phyloP scores from a whole-genome alignment of 2,797 vertebrate species.

The Miichthys miiuy region DNA sequence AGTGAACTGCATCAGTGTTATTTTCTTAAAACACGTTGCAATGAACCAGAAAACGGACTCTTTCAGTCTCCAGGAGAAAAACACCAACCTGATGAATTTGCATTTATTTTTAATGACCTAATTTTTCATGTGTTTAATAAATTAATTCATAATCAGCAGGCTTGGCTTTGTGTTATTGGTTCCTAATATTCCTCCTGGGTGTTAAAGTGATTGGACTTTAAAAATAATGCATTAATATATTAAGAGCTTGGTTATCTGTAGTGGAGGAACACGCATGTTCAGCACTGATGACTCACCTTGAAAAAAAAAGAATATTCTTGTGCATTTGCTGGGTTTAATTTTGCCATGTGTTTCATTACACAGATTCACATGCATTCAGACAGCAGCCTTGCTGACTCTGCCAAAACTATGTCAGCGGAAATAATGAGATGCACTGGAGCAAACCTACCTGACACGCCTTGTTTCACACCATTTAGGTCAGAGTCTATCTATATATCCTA shows the following conservation, averaged over 20 bases:
- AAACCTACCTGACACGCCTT: constrained; percentile 6
- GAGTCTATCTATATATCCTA: background rate
- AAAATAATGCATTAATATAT: constrained; percentile 33
- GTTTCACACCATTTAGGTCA: constrained; percentile 33
- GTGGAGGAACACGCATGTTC: constrained; percentile 1
- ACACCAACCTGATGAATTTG: constrained; percentile 30
- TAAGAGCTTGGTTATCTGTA: constrained; percentile 3
- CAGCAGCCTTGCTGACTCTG: background rate
- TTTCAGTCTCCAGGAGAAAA: constrained; percentile 27
- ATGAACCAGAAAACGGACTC: constrained; percentile 41
- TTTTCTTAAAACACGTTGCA: constrained; percentile 18
- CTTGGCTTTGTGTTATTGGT: constrained; percentile 23
- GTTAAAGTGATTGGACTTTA: constrained; percentile 10
- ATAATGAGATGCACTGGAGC: constrained; percentile 31
- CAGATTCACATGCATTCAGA: background rate
- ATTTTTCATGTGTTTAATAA: constrained; percentile 40
- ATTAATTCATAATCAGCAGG: constrained; percentile 22
- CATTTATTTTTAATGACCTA: constrained; percentile 36
- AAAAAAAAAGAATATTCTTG: background rate
- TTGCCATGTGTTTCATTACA: background rate
- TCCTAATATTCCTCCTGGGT: background rate
- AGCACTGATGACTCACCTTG: constrained; percentile 8
- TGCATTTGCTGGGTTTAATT: constrained; percentile 12
- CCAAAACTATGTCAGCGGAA: constrained; percentile 7
- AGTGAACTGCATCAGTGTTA: constrained; percentile 20